These are phyloP conservation scores for Monopis laevigella DNA, from an alignment of 2,888 invertebrate genomes.

Conservation along the genomic window DNA sequence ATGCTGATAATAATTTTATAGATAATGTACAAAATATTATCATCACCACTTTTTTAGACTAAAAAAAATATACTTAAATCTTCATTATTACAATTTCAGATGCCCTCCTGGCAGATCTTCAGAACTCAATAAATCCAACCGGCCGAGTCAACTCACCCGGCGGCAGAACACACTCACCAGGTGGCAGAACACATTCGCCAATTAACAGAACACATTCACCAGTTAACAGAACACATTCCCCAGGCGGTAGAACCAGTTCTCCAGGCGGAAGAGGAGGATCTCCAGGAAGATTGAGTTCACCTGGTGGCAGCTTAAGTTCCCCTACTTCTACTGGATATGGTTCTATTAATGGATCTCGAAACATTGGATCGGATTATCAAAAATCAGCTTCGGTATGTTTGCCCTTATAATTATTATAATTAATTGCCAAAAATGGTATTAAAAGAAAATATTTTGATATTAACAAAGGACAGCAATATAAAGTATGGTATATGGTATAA, in stretches of 20 bases:
- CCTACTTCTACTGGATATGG: conserved; percentile 76
- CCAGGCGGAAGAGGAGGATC: conserved; percentile 38
- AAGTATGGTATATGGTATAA: no score
- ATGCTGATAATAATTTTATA: no score
- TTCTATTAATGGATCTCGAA: conserved; percentile 77
- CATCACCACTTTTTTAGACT: no score
- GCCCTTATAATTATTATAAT: no score
- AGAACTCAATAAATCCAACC: conserved; percentile 86
- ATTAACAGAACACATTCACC: conserved; percentile 40
- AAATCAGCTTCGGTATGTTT: conserved; percentile 72
- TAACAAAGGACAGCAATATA: no score
- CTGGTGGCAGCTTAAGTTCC: conserved; percentile 57
- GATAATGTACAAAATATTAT: no score
- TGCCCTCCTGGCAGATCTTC: conserved; percentile 93
- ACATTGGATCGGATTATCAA: conserved; percentile 54
- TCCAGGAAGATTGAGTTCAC: conserved; percentile 66
- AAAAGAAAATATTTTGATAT: no score
- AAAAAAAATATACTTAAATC: conserved; percentile 18
- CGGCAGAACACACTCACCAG: conserved; percentile 50
- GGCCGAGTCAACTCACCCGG: conserved; percentile 56
- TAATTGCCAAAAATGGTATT: no score
- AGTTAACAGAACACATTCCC: conserved; percentile 34
- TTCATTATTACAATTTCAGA: conserved; percentile 83
- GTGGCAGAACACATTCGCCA: conserved; percentile 57
- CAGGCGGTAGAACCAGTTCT: conserved; percentile 58